Percentiles rank a stretch among this genome's conserved stretches.
phyloP scores from a whole-genome alignment of 2,888 invertebrate genomes.

The Lissonota sp. region DNA sequence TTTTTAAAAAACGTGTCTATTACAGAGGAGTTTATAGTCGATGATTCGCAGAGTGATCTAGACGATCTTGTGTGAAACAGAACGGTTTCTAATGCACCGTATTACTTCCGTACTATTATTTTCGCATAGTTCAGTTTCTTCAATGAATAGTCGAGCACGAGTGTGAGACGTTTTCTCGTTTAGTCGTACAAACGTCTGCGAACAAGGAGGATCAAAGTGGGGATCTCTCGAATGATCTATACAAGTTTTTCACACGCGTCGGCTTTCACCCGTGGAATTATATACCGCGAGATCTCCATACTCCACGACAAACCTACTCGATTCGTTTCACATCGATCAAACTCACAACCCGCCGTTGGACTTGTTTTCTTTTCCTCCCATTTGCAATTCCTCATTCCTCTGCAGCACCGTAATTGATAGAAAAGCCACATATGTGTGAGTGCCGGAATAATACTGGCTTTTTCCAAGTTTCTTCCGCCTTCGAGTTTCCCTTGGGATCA shows the following conservation, averaged over 20 bases:
- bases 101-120: constrained; percentile 26
- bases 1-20: no score
- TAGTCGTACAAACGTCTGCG: constrained; percentile 15
- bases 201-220: constrained; percentile 36
- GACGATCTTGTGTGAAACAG: constrained; percentile 26
- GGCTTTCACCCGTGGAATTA: constrained; percentile 51
- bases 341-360: constrained; percentile 48
- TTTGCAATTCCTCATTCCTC: background rate
- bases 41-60: constrained; percentile 6
- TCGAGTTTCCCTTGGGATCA: background rate
- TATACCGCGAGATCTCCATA: constrained; percentile 58
- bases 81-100: constrained; percentile 19
- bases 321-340: constrained; percentile 64
- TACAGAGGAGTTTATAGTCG: background rate
- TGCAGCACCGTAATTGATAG: constrained; percentile 26
- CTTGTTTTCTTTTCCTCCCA: constrained; percentile 37
- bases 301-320: constrained; percentile 45
- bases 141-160: constrained; percentile 28
- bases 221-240: constrained; percentile 11
- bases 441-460: background rate
- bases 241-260: constrained; percentile 18
- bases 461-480: background rate
- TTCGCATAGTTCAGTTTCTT: constrained; percentile 19
- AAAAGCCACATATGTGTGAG: background rate
- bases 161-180: constrained; percentile 48